Evolutionary conservation across 2,113 vertebrate species (phyloP).

Genomic region (Phocoena phocoena): DNA sequence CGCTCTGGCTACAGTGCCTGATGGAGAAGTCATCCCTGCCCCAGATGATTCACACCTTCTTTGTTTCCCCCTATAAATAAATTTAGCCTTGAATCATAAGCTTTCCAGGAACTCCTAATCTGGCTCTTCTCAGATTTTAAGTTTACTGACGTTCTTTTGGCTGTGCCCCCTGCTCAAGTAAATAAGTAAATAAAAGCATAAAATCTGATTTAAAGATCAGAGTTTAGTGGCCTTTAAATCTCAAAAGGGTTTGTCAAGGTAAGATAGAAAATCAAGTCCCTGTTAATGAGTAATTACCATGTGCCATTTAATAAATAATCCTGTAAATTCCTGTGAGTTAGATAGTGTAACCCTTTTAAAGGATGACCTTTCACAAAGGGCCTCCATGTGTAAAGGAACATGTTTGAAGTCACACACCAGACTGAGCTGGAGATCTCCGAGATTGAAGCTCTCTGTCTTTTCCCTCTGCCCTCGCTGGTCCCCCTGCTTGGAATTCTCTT

Average conservation of each 20-base stretch:
- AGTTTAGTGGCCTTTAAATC: background rate
- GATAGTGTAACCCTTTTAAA: background rate
- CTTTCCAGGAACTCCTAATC: background rate
- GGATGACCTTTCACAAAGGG: background rate
- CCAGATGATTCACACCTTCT: background rate
- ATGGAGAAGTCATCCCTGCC: background rate
- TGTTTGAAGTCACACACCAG: accelerated
- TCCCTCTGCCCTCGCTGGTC: background rate
- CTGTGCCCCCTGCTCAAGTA: background rate
- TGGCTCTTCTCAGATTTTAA: background rate
- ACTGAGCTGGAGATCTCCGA: background rate
- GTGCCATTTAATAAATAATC: background rate
- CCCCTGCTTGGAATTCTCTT: background rate
- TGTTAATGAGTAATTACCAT: background rate
- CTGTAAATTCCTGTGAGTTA: background rate
- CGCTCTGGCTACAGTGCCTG: background rate
- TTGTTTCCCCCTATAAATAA: background rate
- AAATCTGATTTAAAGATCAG: background rate
- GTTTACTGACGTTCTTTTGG: background rate
- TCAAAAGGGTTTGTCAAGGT: background rate
- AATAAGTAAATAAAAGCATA: background rate
- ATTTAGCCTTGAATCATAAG: background rate
- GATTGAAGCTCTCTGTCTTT: background rate
- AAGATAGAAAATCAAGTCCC: background rate
- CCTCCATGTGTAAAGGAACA: background rate